These are phyloP conservation scores for Otolemur garnettii DNA, from an alignment of 2,113 vertebrate genomes.

Conservation along the genomic window DNA sequence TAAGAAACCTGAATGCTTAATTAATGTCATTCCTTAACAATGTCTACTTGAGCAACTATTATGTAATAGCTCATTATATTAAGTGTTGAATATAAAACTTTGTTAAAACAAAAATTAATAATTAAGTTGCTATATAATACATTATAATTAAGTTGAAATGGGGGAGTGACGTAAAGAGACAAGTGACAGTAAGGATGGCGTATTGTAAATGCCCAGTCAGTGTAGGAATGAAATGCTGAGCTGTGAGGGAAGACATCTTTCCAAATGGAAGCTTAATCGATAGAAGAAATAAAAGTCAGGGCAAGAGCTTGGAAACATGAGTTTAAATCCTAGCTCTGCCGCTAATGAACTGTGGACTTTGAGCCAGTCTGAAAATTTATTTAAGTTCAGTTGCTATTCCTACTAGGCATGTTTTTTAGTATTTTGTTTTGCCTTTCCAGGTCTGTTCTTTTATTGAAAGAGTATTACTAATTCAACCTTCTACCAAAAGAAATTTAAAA, in stretches of 20 bases:
- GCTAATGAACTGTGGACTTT: neutral
- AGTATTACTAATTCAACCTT: neutral
- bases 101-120: neutral
- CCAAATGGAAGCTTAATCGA: neutral
- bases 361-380: neutral
- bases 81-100: neutral
- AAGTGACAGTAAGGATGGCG: neutral
- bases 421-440: constrained; percentile 7
- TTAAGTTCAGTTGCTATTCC: neutral
- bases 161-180: neutral
- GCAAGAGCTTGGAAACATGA: neutral
- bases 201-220: neutral
- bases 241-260: neutral
- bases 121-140: neutral
- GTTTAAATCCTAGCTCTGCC: neutral
- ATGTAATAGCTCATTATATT: neutral
- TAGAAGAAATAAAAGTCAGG: constrained; percentile 25
- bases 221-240: neutral
- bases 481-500: constrained; percentile 29
- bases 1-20: neutral
- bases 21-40: neutral
- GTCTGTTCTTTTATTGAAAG: constrained; percentile 25
- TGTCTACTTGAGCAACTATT: neutral
- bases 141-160: neutral
- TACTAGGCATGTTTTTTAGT: neutral